Conservation (phyloP, 2,888 invertebrate species). For the Polyploca ridens region DNA sequence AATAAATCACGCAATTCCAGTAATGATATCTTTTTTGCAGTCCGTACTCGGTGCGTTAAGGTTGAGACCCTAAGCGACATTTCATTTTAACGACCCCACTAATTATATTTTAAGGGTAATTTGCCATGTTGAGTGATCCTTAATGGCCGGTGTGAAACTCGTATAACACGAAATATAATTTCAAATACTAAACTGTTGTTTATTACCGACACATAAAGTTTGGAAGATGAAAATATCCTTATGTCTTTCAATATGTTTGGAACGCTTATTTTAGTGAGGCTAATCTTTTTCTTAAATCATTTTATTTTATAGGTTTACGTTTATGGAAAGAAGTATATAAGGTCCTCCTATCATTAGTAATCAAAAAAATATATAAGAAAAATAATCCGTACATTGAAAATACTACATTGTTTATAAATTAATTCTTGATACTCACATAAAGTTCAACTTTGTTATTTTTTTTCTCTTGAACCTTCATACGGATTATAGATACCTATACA, state of each 20-base stretch:
- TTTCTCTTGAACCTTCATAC: no score
- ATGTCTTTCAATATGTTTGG: background rate
- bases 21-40: slow-evolving; percentile 7
- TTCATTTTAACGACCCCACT: slow-evolving; percentile 43
- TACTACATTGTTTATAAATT: no score
- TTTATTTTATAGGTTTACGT: no score
- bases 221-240: background rate
- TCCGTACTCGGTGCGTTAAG: slow-evolving; percentile 8
- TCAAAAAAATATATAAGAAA: no score
- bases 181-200: slow-evolving; percentile 11
- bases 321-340: no score
- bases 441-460: no score
- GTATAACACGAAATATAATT: slow-evolving; percentile 18
- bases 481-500: no score
- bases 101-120: slow-evolving; percentile 43
- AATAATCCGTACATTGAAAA: no score
- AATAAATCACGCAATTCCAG: slow-evolving; percentile 1
- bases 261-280: background rate
- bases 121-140: slow-evolving; percentile 34
- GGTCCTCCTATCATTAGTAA: no score
- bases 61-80: slow-evolving; percentile 32
- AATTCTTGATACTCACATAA: no score
- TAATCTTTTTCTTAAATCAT: no score
- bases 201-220: slow-evolving; percentile 5
- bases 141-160: slow-evolving; percentile 34